Percentiles rank a stretch among this genome's conserved stretches.
Evolutionary conservation across 2,113 vertebrate genomes (phyloP).

Genomic region (Pseudopipra pipra): DNA sequence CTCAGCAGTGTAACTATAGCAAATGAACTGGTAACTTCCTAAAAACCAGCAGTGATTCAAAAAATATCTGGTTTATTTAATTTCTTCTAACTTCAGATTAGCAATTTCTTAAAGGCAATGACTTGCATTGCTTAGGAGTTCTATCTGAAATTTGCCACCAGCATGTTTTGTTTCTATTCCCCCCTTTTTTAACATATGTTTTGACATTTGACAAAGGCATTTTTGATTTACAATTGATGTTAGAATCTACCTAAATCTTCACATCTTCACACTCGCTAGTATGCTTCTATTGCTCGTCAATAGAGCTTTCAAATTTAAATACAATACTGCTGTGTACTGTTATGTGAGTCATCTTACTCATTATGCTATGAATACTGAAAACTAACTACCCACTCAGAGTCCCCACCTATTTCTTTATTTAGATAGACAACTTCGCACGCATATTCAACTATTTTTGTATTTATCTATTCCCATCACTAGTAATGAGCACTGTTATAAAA

Average conservation of each 20-base stretch:
- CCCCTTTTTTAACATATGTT: background rate
- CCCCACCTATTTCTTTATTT: slow-evolving; percentile 17
- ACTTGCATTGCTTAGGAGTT: background rate
- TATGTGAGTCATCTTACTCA: background rate
- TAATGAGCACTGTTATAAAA: slow-evolving; percentile 25
- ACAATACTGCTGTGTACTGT: background rate
- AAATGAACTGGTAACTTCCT: slow-evolving; percentile 98
- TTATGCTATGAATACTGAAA: background rate
- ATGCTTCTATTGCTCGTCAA: background rate
- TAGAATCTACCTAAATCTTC: background rate
- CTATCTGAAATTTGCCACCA: background rate
- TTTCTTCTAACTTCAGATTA: slow-evolving; percentile 67
- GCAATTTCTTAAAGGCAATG: slow-evolving; percentile 37
- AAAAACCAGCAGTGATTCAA: slow-evolving; percentile 81
- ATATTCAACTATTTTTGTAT: slow-evolving; percentile 19
- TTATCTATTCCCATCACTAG: slow-evolving; percentile 21
- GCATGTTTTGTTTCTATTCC: background rate
- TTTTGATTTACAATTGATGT: background rate
- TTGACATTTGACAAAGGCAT: background rate
- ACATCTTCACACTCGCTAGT: background rate
- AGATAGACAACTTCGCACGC: background rate
- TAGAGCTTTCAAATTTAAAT: background rate
- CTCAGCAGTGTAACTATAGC: slow-evolving; percentile 98
- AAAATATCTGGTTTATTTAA: slow-evolving; percentile 76
- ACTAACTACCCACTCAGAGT: background rate